Evolutionary conservation across 2,113 vertebrate species (phyloP), one percentile per base, ranked within the genome.

Genomic region (Rostratula benghalensis): DNA sequence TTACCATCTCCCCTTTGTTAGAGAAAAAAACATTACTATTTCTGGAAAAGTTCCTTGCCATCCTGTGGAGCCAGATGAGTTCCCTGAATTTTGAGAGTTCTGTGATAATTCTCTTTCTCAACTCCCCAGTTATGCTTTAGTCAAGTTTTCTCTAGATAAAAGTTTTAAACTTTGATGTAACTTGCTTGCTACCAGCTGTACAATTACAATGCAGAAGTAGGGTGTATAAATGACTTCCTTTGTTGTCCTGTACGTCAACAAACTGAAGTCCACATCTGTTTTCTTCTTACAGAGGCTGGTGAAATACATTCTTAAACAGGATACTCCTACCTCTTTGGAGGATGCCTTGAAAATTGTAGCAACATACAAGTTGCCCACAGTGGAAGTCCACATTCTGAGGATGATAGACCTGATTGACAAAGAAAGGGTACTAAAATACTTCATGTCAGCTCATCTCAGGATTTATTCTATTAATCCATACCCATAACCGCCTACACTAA

Each of bases 251-350:
- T 6, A 12, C 13, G 7, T 35, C 39, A 64, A 24, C 35, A 65
- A 74, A 37, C 43, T 82, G 0, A 84, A 53, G 24, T 35, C 35
- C 13, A 0, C n/a, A 6, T 33, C 6, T 93, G 1, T 83, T 82
- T 33, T 80, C 24, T 90, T 89, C 13, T 96, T 81, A 27, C 96
- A 99, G 99, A 98, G 97, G 37, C 97, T 99, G 67, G 98, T 98
- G 48, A 98, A 98, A 90, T 99, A 99, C 92, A 99, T 99, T 87
- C 97, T 99, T 41, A 99, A 99, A 70, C 99, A 99, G 97, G 98
- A 99, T 73, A 89, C 98, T 4, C 96, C 98, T 6, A 98, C 98
- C 48, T 99, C 98, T 28, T 96, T 99, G 67, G 98, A 99, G 77
- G 99, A 99, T 93, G 98, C 99, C 63, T 95, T 99, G 89, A 99